Base-by-base conservation (phyloP, 2,113 vertebrate species). In the Elgaria multicarinata region DNA sequence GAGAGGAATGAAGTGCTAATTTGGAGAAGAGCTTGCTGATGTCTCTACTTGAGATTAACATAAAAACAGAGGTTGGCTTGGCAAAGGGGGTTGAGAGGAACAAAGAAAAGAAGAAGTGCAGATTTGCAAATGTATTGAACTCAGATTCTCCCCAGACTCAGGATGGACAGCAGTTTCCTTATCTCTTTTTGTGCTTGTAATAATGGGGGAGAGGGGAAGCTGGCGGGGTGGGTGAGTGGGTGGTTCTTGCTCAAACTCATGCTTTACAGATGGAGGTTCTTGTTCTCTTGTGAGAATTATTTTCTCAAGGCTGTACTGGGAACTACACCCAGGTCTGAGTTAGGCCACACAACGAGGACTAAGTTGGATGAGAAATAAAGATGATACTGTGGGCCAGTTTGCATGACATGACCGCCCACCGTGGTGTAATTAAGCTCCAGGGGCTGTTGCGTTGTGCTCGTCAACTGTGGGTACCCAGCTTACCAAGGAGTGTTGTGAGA, bases 11-110 rank as follows among this genome's bases (percentile, higher is more conserved):
- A 0, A 20, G 36, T 91, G 55, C 14, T 90, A 24, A 10, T 89
- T 92, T 67, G 22, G 42, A 50, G 72, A 77, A 89, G 77, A 50
- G 91, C 18, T 72, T 87, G 88, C 84, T 92, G 55, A 10, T 5
- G 0, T 0, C 2, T 82, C 67, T 50, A 0, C 4, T 10, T 74
- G 46, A 84, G 46, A 64, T 33, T 46, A 86, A 55, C 69, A 64
- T 86, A 62, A 76, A 77, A n/a, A 86, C 36, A 77, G 74, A 46
- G 39, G 28, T 4, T 4, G 14, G 44, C 66, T 72, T n/a, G 83
- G 9, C 18, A 31, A n/a, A 14, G 33, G n/a, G n/a, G 33, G n/a
- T 58, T 55, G 50, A n/a, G 55, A 82, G 31, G 6, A 42, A 69
- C 62, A 67, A 83, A 67, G 58, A 31, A 13, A 28, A 28, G 10